Base-by-base conservation (phyloP, 2,113 vertebrate genomes). In the Alligator sinensis region DNA sequence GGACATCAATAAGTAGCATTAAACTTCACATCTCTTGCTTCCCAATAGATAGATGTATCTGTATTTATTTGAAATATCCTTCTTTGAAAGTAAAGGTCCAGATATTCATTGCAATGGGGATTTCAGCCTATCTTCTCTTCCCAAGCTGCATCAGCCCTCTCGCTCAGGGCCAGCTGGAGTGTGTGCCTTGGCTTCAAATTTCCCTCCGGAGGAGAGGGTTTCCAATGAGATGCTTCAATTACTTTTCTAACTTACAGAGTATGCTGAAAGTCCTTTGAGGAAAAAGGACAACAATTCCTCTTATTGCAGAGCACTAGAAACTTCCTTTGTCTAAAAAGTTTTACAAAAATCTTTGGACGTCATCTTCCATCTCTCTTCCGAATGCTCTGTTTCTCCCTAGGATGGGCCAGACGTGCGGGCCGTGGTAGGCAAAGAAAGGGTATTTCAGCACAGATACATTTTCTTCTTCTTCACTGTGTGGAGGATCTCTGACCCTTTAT, bases 211-310 rank as follows among this genome's bases (percentile, higher is more conserved):
- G 18, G 1, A 38, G 61, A 34, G 0, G 15, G 38, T 7, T 82
- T 28, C 82, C 92, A 84, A 74, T 38, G 74, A 68, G 74, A 59
- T 63, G 68, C 90, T 68, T 77, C 84, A 84, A 88, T 87, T 90
- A 81, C 86, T 84, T 60, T 90, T 81, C 80, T 62, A 7, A 86
- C 10, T 61, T 19, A 25, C 90, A 94, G 90, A 83, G 81, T 78
- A n/a, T 34, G 88, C 84, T 58, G 89, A 8, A 47, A 9, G 47
- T 47, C 47, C 47, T 47, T 47, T 47, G 47, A 47, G 47, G 47
- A 47, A 47, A 47, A 47, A 47, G 7, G 47, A 47, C 47, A 47
- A 82, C 93, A 92, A 93, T 75, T 86, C 47, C 75, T 88, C 86
- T 17, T 75, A 25, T 80, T 91, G 82, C 1, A 92, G 91, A 82